Base-by-base conservation (phyloP, 2,888 invertebrate genomes). In the Eupithecia tripunctaria region DNA sequence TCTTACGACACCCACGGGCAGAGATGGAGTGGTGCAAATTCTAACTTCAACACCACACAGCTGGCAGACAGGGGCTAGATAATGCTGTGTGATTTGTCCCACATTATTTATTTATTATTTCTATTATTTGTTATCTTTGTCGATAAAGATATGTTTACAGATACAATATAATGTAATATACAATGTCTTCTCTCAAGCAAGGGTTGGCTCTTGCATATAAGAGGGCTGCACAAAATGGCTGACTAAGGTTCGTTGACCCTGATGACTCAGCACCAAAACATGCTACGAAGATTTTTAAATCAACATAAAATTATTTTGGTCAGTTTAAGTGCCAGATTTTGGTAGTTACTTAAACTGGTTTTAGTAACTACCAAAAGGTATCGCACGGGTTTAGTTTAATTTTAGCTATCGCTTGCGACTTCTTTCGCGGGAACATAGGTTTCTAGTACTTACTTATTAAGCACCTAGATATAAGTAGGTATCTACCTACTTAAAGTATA, bases 231-330 rank as follows among this genome's bases (percentile, higher is more conserved):
- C 86, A 89, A 88, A 85, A 89, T 89, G 89, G 88, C 86, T 78
- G 85, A 75, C 82, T 68, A 75, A 81, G 84, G 93, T 88, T 92
- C 91, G 92, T 89, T 82, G 92, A 83, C 85, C 92, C 85, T 81
- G 82, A 85, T 92, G 91, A 93, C 85, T 93, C 91, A 92, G 85
- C 80, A 79, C 77, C 75, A 83, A 78, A 86, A 76, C 85, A 88
- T 76, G 83, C 87, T 91, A 84, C 86, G 86, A 80, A 86, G 90
- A 91, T 89, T 84, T 82, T 84, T 76, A 79, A 77, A 78, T 74
- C 76, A 76, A 56, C 68, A 78, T 76, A 70, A 74, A 76, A 73
- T 71, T 62, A 67, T 67, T 79, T 79, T 79, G 70, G 75, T 72
- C 71, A 56, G 66, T 70, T 76, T 78, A 62, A 78, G 70, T 74